These are phyloP conservation scores for Orthosia incerta DNA, from an alignment of 2,888 invertebrate species.

Conservation along the genomic window DNA sequence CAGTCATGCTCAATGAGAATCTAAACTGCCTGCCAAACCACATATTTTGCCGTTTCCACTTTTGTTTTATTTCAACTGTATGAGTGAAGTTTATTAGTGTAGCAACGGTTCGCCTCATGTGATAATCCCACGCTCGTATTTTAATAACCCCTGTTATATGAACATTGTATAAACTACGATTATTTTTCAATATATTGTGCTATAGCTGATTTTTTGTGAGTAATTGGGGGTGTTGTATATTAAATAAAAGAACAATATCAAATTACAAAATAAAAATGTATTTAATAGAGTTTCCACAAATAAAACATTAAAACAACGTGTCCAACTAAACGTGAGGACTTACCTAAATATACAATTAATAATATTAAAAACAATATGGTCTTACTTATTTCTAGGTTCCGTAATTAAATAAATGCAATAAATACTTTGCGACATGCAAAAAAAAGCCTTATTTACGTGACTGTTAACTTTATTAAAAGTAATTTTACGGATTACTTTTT, in stretches of 20 bases:
- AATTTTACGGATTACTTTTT: conserved; percentile 25
- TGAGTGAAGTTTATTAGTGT: no score
- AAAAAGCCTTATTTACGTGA: conserved; percentile 28
- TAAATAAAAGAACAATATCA: conserved; percentile 76
- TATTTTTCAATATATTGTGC: no score
- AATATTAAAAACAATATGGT: conserved; percentile 65
- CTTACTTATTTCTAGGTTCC: conserved; percentile 49
- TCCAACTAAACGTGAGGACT: conserved; percentile 63
- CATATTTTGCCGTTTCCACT: no score
- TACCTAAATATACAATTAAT: conserved; percentile 51
- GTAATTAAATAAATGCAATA: conserved; percentile 62
- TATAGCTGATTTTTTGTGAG: no score
- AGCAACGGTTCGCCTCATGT: no score
- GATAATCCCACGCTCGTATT: no score
- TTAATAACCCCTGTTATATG: no score
- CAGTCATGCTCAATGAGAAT: no score
- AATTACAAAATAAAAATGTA: conserved; percentile 85
- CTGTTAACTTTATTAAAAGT: conserved; percentile 3
- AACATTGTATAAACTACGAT: no score
- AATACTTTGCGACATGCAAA: conserved; percentile 60
- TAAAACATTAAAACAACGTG: conserved; percentile 73
- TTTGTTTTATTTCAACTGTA: no score
- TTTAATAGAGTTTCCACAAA: conserved; percentile 75
- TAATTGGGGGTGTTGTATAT: not conserved
- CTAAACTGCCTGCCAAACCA: no score